Base-by-base conservation (phyloP, 2,888 invertebrate genomes). In the Nomada ruficornis region DNA sequence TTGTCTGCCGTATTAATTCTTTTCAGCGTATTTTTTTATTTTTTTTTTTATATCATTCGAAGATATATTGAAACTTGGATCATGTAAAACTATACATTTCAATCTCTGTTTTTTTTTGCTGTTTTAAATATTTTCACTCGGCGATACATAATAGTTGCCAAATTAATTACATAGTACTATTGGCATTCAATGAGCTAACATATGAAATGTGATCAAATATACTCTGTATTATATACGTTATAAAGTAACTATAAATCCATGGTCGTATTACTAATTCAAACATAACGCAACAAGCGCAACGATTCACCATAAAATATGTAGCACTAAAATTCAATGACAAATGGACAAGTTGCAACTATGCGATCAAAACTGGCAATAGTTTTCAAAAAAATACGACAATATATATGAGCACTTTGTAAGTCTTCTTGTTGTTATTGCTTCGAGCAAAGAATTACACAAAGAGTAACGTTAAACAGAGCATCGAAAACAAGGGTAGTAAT, bases 291-390 rank as follows among this genome's bases (percentile, higher is more conserved):
- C 74, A 74, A 81, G 68, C 65, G 67, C 52, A 82, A 82, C 81
- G 47, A 75, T 82, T 80, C 42, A 67, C 23, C 52, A 67, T 82
- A 82, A 80, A 80, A 80, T 82, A 80, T 82, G 64, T 26, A 80
- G 55, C 44, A 65, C 23, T 70, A 71, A 71, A 75, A 67, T 81
- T 80, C 36, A 74, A 75, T 80, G 59, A 78, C 20, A 65, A 72
- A 54, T 68, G 26, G 64, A 69, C 36, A 55, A 70, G 20, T 71
- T 63, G 36, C 57, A 68, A 57, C 44, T 42, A 47, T 50, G 9
- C 11, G n/a, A 29, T 52, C 52, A 80, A 75, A 79, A 68, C 57
- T 50, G 62, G n/a, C 55, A 26, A 76, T 65, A 60, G n/a, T 23
- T 47, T 13, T 23, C 55, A 52, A 29, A 69, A 65, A 47, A 47